Percentiles rank a stretch among this genome's conserved stretches.
These are phyloP conservation scores for Charanyca ferruginea DNA, from an alignment of 2,888 invertebrate genomes.

Conservation along the genomic window DNA sequence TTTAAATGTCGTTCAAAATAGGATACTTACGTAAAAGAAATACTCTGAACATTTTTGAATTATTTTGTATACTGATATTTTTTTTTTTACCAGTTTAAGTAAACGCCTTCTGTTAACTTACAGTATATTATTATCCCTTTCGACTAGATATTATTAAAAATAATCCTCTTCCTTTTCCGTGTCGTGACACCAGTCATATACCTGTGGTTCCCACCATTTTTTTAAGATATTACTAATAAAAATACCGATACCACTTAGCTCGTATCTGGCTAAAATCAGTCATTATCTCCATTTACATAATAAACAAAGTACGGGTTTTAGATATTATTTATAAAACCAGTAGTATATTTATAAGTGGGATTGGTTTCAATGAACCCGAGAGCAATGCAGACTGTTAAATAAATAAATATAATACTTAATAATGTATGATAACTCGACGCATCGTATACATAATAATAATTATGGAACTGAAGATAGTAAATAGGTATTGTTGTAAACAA, in stretches of 20 bases:
- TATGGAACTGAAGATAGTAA: background rate
- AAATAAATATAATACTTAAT: constrained; percentile 5
- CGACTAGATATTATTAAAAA: too few relatives aligned
- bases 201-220: too few relatives aligned
- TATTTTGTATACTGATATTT: too few relatives aligned
- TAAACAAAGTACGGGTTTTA: constrained; percentile 21
- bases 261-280: background rate
- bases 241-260: background rate
- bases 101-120: too few relatives aligned
- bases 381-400: background rate
- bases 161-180: too few relatives aligned
- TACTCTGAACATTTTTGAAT: too few relatives aligned
- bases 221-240: background rate
- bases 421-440: background rate
- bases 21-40: too few relatives aligned
- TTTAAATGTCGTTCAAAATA: too few relatives aligned
- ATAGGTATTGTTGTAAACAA: constrained; percentile 8
- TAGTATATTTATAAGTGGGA: background rate
- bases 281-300: background rate
- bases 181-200: too few relatives aligned
- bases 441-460: constrained; percentile 1
- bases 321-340: constrained; percentile 2
- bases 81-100: too few relatives aligned
- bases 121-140: too few relatives aligned
- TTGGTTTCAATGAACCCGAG: constrained; percentile 27